phyloP scores from a whole-genome alignment of 2,113 vertebrate species.

The Merops nubicus region DNA sequence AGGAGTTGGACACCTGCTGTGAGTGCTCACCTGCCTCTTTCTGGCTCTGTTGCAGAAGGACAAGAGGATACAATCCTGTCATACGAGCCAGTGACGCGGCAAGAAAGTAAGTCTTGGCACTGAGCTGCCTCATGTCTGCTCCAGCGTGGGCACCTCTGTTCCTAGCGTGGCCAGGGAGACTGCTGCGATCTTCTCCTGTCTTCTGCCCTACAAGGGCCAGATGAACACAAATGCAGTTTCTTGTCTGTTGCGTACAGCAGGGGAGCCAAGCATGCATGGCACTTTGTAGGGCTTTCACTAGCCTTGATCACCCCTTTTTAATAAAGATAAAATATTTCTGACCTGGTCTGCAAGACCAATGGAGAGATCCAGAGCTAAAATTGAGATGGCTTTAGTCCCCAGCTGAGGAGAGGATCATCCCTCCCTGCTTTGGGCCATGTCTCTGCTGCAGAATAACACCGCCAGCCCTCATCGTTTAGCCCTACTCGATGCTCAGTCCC shows the following conservation, averaged over 20 bases:
- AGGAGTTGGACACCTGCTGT: not conserved
- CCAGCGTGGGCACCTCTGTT: not conserved
- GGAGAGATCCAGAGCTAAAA: not conserved
- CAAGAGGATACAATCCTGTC: constrained; percentile 98
- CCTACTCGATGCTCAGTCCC: not conserved
- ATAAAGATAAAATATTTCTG: not conserved
- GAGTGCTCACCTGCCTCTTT: not conserved
- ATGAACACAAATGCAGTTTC: not conserved
- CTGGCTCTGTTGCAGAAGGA: constrained; percentile 85
- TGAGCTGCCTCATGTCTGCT: rapidly evolving
- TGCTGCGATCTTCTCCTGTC: rapidly evolving
- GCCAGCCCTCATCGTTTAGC: not conserved
- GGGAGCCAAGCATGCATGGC: rapidly evolving
- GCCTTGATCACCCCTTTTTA: not conserved
- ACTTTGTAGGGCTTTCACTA: rapidly evolving
- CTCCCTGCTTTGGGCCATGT: not conserved
- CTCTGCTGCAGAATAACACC: not conserved
- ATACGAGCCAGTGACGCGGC: constrained; percentile 95
- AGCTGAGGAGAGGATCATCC: not conserved
- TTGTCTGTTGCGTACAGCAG: rapidly evolving
- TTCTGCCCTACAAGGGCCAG: rapidly evolving
- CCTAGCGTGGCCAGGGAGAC: not conserved
- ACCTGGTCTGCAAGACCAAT: not conserved
- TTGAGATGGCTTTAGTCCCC: not conserved
- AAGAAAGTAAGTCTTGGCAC: constrained; percentile 90